These are phyloP conservation scores for Penaeus indicus DNA, from an alignment of 1,140 invertebrate species.

Conservation along the genomic window DNA sequence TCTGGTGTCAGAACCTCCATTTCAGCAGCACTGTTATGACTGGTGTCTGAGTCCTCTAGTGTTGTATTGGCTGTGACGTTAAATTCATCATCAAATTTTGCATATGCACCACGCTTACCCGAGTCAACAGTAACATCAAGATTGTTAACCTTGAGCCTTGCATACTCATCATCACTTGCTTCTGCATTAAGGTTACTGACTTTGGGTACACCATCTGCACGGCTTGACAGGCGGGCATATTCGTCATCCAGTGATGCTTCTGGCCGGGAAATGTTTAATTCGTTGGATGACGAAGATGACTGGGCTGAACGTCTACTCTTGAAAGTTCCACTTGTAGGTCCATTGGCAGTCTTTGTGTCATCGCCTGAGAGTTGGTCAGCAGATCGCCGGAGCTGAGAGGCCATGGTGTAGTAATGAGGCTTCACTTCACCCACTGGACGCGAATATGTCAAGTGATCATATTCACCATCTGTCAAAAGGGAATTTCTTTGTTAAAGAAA, in stretches of 20 bases:
- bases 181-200: conserved; percentile 37
- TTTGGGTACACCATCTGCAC: conserved; percentile 38
- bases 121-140: conserved; percentile 42
- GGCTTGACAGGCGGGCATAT: conserved; percentile 20
- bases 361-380: conserved; percentile 41
- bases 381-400: conserved; percentile 63
- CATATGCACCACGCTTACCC: conserved; percentile 55
- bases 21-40: conserved; percentile 36
- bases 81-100: conserved; percentile 59
- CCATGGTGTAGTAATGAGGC: conserved; percentile 86
- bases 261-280: conserved; percentile 51
- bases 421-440: conserved; percentile 80
- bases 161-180: conserved; percentile 56
- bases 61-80: conserved; percentile 36
- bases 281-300: conserved; percentile 52
- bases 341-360: conserved; percentile 1
- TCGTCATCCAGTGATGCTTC: conserved; percentile 29
- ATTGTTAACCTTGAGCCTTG: conserved; percentile 51
- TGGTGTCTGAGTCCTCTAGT: conserved; percentile 41
- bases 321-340: conserved; percentile 17
- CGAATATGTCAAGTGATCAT: conserved; percentile 89
- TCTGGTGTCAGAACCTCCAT: conserved; percentile 30
- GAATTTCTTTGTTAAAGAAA: not conserved
- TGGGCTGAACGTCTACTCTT: conserved; percentile 30
- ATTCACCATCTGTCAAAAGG: conserved; percentile 78